Percentiles rank a stretch among this genome's conserved stretches.
These are phyloP conservation scores for Eupeodes latifasciatus DNA, from an alignment of 2,888 invertebrate genomes.

Conservation along the genomic window DNA sequence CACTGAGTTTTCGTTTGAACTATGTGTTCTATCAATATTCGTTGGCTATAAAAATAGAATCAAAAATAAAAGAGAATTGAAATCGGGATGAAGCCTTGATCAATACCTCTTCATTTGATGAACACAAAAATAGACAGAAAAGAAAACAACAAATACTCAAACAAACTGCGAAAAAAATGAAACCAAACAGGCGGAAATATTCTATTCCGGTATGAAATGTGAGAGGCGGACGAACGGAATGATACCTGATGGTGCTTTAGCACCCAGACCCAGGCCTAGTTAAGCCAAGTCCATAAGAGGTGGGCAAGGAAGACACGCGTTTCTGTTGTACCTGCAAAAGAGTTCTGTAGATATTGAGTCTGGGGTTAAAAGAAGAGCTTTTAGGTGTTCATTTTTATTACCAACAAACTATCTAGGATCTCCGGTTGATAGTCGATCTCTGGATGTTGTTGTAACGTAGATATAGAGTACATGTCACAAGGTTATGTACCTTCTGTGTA, in stretches of 20 bases:
- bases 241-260: background rate
- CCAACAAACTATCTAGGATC: constrained; percentile 70
- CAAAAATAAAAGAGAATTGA: constrained; percentile 13
- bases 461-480: too few relatives aligned
- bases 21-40: constrained; percentile 63
- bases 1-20: constrained; percentile 53
- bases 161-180: constrained; percentile 64
- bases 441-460: background rate
- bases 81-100: constrained; percentile 36
- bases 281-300: background rate
- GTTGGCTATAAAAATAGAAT: constrained; percentile 43
- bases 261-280: too few relatives aligned
- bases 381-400: constrained; percentile 72
- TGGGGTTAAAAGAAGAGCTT: background rate
- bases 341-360: too few relatives aligned
- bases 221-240: constrained; percentile 29
- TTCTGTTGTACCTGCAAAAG: background rate
- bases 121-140: background rate
- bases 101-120: background rate
- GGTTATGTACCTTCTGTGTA: constrained; percentile 10
- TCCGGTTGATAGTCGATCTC: constrained; percentile 68
- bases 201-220: constrained; percentile 68
- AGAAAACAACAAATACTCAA: constrained; percentile 55
- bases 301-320: constrained; percentile 45
- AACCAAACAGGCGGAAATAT: constrained; percentile 70